Conservation (phyloP, 2,113 vertebrate species). For the Apeltes quadracus region DNA sequence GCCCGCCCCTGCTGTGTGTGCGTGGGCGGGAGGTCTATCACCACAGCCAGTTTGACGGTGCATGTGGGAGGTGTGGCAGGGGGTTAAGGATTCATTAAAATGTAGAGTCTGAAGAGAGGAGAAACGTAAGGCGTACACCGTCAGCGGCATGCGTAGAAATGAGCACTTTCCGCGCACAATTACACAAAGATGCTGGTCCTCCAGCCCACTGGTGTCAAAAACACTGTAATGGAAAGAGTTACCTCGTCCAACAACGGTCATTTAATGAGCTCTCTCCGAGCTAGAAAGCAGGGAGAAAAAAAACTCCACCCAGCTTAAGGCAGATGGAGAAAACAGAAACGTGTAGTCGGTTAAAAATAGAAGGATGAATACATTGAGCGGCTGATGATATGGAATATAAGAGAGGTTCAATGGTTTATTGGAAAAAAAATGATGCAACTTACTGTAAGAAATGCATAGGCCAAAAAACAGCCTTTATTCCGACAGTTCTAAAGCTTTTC, state of each 20-base stretch:
- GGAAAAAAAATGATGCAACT: neutral
- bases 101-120: slow-evolving; percentile 23
- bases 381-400: slow-evolving; percentile 7
- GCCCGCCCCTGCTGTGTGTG: slow-evolving; percentile 48
- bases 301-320: slow-evolving; percentile 61
- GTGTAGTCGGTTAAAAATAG: slow-evolving; percentile 3
- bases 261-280: slow-evolving; percentile 58
- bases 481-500: slow-evolving; percentile 4
- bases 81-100: slow-evolving; percentile 13
- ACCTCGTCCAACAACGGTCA: slow-evolving; percentile 48
- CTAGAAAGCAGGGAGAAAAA: slow-evolving; percentile 34
- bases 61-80: slow-evolving; percentile 31
- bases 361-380: neutral
- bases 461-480: neutral
- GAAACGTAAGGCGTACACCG: neutral
- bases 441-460: neutral
- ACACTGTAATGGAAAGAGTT: slow-evolving; percentile 70
- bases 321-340: slow-evolving; percentile 65
- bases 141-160: neutral
- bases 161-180: slow-evolving; percentile 11
- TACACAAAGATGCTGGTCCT: slow-evolving; percentile 23
- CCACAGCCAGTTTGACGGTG: slow-evolving; percentile 55
- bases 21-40: slow-evolving; percentile 68
- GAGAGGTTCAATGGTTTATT: neutral
- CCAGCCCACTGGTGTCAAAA: slow-evolving; percentile 35